Percentiles rank a stretch among this genome's conserved stretches.
Evolutionary conservation across 1,140 invertebrate species (phyloP).

Genomic region (Diorhabda sublineata): DNA sequence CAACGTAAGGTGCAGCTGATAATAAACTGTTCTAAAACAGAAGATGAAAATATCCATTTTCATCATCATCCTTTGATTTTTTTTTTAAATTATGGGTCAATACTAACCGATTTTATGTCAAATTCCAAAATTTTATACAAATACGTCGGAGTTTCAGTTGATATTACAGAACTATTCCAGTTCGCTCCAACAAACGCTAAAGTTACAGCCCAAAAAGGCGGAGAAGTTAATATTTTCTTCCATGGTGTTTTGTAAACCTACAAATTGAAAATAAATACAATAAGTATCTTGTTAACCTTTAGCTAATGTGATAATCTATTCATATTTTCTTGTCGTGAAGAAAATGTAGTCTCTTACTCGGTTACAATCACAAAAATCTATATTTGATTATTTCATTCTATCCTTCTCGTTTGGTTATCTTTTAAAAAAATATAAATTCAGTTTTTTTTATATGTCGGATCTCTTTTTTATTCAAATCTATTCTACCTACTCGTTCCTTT

Average conservation of each 20-base stretch:
- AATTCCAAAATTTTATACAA: conserved; percentile 77
- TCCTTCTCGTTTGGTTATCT: too few relatives aligned
- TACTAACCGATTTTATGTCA: conserved; percentile 58
- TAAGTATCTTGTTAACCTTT: too few relatives aligned
- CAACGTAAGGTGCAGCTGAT: conserved; percentile 75
- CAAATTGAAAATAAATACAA: background rate
- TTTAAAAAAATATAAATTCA: too few relatives aligned
- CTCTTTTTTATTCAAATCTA: too few relatives aligned
- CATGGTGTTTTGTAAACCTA: conserved; percentile 60
- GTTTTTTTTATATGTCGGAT: too few relatives aligned
- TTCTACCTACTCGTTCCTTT: too few relatives aligned
- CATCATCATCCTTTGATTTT: too few relatives aligned
- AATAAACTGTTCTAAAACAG: conserved; percentile 64
- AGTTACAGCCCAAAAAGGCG: conserved; percentile 79
- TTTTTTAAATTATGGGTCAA: background rate
- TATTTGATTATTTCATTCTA: too few relatives aligned
- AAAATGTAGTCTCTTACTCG: too few relatives aligned
- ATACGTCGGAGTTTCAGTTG: conserved; percentile 88
- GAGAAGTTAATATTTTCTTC: conserved; percentile 68
- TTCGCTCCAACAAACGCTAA: conserved; percentile 81
- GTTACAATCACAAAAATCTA: too few relatives aligned
- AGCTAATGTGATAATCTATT: too few relatives aligned
- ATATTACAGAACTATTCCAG: conserved; percentile 89
- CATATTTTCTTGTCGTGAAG: too few relatives aligned
- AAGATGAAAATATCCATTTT: background rate